Base-by-base conservation (phyloP, 2,113 vertebrate species). In the Verasper variegatus region DNA sequence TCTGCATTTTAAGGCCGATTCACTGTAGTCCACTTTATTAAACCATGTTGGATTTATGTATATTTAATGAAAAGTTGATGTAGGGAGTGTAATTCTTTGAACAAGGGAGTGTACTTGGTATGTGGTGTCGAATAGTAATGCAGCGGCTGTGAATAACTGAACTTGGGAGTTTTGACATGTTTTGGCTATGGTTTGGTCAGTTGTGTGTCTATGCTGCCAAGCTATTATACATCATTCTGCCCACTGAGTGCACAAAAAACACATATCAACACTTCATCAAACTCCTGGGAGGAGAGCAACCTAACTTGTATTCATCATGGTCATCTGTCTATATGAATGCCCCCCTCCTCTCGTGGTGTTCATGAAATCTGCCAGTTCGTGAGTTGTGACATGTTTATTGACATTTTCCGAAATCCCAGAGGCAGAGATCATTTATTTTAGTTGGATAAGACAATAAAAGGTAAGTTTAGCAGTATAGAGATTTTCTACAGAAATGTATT, bases 61-160 rank as follows among this genome's bases (percentile, higher is more conserved):
- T 92, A 90, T 94, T 91, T 92, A 93, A 94, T 93, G 89, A 91
- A 89, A 91, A 91, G 82, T 89, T 89, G 90, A 91, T 92, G 89
- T 91, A 76, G 86, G 82, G 81, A 86, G 86, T 88, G 90, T 90
- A 92, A 93, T 94, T 93, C 91, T 92, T 90, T 90, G 88, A 91
- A 91, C 81, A 85, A 82, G 80, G 52, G 87, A 89, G 91, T 87
- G 78, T 81, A 90, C 80, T 76, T 64, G 76, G 67, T 84, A 74
- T 88, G 86, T 76, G 80, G 62, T 47, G 17, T 80, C 12, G 90
- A 93, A 93, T 93, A 85, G 64, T 73, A 89, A 91, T 86, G 80
- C 31, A 20, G 23, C 31, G 24, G 70, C 59, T 42, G 67, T 63
- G 81, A 72, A 86, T 76, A 55, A 45, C 24, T 76, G 23, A 76